Evolutionary conservation across 1,140 invertebrate species (phyloP).

Genomic region (Calliopsis andreniformis): DNA sequence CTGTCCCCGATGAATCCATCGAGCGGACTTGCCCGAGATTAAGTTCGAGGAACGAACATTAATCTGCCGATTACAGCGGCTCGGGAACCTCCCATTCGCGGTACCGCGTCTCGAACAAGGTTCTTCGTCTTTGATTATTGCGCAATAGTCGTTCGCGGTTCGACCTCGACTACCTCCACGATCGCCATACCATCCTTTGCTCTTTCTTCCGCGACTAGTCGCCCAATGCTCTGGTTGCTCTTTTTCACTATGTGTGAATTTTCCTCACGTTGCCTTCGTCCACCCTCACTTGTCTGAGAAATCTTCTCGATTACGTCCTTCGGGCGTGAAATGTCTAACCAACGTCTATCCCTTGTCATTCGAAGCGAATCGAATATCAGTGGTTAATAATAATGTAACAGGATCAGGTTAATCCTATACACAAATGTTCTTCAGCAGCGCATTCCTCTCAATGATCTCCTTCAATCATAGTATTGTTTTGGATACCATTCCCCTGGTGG

Average conservation of each 20-base stretch:
- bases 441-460: not conserved
- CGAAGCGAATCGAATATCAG: not conserved
- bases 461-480: constrained; percentile 28
- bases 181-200: constrained; percentile 36
- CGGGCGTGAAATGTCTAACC: no score
- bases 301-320: no score
- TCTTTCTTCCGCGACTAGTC: not conserved
- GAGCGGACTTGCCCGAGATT: constrained; percentile 54
- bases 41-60: constrained; percentile 74
- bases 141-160: constrained; percentile 71
- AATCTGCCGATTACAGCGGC: constrained; percentile 80
- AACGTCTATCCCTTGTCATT: not conserved
- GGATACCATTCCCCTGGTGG: constrained; percentile 19
- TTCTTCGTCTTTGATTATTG: constrained; percentile 77
- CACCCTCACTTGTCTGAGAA: no score
- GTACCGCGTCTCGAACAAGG: constrained; percentile 75
- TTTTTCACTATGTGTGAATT: no score
- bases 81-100: constrained; percentile 78
- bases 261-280: no score
- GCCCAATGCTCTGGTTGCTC: no score
- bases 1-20: constrained; percentile 28
- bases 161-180: constrained; percentile 46
- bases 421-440: not conserved
- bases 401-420: not conserved
- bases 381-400: not conserved